A percentile compares a stretch with the other conserved stretches of the same genome.
Conservation (phyloP, 2,888 invertebrate species). For the Blastobasis adustella region DNA sequence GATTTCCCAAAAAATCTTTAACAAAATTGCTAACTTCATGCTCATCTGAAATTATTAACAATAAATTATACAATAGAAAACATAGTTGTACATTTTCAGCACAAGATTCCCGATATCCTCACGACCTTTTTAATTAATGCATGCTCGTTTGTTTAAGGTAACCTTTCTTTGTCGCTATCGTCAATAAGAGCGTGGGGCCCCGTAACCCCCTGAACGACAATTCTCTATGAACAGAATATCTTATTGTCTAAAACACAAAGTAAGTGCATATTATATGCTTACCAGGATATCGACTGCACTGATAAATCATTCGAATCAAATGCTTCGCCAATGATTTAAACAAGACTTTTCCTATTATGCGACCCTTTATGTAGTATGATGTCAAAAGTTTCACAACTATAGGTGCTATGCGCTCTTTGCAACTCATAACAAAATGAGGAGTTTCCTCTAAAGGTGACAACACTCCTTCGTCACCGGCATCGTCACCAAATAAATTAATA, state of each 20-base stretch:
- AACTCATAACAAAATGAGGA: constrained; percentile 65
- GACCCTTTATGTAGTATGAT: constrained; percentile 75
- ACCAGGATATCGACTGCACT: constrained; percentile 74
- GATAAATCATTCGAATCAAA: constrained; percentile 73
- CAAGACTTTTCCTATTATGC: constrained; percentile 73
- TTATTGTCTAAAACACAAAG: too few species aligned
- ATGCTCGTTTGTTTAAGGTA: too few species aligned
- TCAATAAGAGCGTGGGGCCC: too few species aligned
- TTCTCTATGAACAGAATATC: too few species aligned
- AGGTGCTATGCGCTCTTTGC: constrained; percentile 75
- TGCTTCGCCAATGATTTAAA: constrained; percentile 77
- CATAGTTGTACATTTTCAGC: too few species aligned
- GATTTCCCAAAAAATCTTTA: constrained; percentile 64
- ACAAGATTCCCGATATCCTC: too few species aligned
- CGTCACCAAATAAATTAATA: constrained; percentile 63
- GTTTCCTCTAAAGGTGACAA: constrained; percentile 70
- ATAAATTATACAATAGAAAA: too few species aligned
- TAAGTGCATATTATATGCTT: constrained; percentile 19
- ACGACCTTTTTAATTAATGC: too few species aligned
- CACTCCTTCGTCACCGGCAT: constrained; percentile 67
- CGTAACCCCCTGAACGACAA: too few species aligned
- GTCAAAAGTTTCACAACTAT: constrained; percentile 77
- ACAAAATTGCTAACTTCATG: constrained; percentile 69
- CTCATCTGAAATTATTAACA: constrained; percentile 56
- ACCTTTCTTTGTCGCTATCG: too few species aligned